Evolutionary conservation across 2,113 vertebrate genomes (phyloP).

Genomic region (Gracilinanus agilis): DNA sequence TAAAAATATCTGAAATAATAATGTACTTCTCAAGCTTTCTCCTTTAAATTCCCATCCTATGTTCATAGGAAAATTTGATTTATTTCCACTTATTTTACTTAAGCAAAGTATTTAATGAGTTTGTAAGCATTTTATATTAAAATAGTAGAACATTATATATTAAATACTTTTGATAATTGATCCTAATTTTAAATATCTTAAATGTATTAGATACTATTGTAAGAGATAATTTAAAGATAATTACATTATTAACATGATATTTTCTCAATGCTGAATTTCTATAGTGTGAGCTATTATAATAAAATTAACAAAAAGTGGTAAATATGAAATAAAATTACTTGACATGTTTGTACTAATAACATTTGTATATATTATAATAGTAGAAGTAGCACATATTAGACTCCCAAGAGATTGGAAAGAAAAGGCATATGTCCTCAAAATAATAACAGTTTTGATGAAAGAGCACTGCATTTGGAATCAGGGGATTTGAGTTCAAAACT

Average conservation of each 20-base stretch:
- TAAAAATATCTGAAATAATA: neutral
- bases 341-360: neutral
- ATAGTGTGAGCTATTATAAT: neutral
- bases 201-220: neutral
- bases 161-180: neutral
- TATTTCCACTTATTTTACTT: neutral
- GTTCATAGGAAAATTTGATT: neutral
- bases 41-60: neutral
- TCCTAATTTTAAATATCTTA: neutral
- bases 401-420: neutral
- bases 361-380: neutral
- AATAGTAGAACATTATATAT: neutral
- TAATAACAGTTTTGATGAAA: neutral
- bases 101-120: neutral
- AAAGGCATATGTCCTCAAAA: neutral
- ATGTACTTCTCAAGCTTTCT: neutral
- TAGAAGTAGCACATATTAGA: neutral
- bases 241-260: neutral
- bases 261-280: neutral
- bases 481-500: neutral
- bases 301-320: neutral
- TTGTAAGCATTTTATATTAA: neutral
- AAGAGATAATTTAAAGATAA: neutral
- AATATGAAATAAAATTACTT: neutral
- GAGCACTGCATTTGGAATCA: neutral